Evolutionary conservation across 2,888 invertebrate genomes (phyloP).

Genomic region (Apodemia hepburni): DNA sequence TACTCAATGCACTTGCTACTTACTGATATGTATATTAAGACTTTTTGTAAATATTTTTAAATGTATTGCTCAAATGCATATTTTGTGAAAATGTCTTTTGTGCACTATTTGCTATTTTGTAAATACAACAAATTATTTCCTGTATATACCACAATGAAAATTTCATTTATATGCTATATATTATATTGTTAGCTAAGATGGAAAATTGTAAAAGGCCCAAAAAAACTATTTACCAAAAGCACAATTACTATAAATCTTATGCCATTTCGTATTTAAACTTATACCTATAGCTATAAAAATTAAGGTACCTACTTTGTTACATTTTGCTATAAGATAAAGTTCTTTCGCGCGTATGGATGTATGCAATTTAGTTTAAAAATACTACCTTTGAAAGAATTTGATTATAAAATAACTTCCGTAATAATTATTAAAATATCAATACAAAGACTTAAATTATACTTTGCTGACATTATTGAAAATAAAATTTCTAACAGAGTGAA

Average conservation of each 20-base stretch:
- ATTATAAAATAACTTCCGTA: no score
- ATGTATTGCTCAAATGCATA: slow-evolving; percentile 79
- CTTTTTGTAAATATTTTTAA: slow-evolving; percentile 73
- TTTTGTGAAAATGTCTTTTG: slow-evolving; percentile 77
- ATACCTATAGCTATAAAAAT: slow-evolving; percentile 9
- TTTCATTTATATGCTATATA: slow-evolving; percentile 43
- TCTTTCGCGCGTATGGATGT: no score
- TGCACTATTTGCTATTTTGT: slow-evolving; percentile 77
- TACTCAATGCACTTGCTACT: slow-evolving; percentile 7
- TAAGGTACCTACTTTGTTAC: background rate
- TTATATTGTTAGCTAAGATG: slow-evolving; percentile 49
- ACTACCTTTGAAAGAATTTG: no score
- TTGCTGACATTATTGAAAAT: no score
- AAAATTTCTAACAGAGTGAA: no score
- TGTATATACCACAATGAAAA: slow-evolving; percentile 60
- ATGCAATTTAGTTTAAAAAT: background rate
- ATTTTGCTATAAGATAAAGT: background rate
- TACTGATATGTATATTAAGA: slow-evolving; percentile 26
- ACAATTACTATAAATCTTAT: slow-evolving; percentile 65
- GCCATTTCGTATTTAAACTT: slow-evolving; percentile 48
- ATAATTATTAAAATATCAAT: no score
- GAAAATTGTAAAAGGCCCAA: slow-evolving; percentile 65
- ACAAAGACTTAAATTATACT: background rate
- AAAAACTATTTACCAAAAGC: slow-evolving; percentile 70
- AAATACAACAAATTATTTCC: slow-evolving; percentile 58